Base-by-base conservation (phyloP, 2,888 invertebrate species). In the Sipha maydis region DNA sequence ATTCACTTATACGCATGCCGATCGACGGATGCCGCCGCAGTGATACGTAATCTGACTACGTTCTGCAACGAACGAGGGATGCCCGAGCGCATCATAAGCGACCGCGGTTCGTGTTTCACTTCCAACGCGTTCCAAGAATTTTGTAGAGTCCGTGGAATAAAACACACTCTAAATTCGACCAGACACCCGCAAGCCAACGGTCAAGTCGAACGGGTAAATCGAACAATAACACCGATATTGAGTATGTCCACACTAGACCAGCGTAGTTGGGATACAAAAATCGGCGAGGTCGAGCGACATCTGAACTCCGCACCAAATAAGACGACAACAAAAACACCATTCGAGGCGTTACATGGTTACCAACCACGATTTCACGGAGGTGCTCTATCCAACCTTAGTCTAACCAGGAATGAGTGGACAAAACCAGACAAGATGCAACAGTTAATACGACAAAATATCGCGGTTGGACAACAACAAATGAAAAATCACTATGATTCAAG, bases 141-240 rank as follows among this genome's bases (percentile, higher is more conserved):
- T 38, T 89, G 89, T 84, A 25, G 5, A 1, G 5, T 8, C 1
- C 7, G 41, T 1, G 84, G 61, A 0, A 84, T 83, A 21, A 28
- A 17, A 1, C 71, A n/a, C n/a, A n/a, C n/a, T n/a, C n/a, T n/a
- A n/a, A n/a, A n/a, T n/a, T n/a, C n/a, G n/a, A n/a, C n/a, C 0
- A 25, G 78, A 0, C 89, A 89, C n/a, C 76, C 78, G 0, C 38
- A 69, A 34, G 89, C 76, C 2, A 84, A 83, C 28, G 77, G 84
- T 3, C 84, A 89, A 34, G 76, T 75, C 1, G 84, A 89, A 28
- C 54, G 89, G 5, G 56, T 77, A 0, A 83, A 83, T 19, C 61
- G 56, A 4, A 78, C 82, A 21, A 21, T 89, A 1, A 76, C 76
- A 4, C 71, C 79, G 1, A 31, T 79, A 21, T 56, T 79, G 19